Conservation (phyloP, 64 coral and sea anemone genomes). For the Montipora capricornis region DNA sequence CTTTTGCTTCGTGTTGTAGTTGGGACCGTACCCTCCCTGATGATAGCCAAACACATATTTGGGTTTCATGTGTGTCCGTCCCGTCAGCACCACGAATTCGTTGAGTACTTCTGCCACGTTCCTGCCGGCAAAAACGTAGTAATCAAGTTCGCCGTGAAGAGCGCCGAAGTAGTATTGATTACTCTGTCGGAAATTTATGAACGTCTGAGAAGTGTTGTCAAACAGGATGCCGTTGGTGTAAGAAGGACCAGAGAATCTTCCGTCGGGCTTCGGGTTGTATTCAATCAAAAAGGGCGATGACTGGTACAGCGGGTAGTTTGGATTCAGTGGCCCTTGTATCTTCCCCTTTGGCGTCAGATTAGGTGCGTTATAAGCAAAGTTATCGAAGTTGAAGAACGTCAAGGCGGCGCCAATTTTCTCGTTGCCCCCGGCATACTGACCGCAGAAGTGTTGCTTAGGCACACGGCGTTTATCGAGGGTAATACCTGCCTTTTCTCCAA, state of each 20-base stretch:
- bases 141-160: slow-evolving; percentile 82
- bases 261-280: slow-evolving; percentile 76
- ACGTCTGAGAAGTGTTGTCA: slow-evolving; percentile 88
- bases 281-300: slow-evolving; percentile 91
- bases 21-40: slow-evolving; percentile 80
- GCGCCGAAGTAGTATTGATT: slow-evolving; percentile 83
- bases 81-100: slow-evolving; percentile 72
- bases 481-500: slow-evolving; percentile 79
- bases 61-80: slow-evolving; percentile 60
- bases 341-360: slow-evolving; percentile 83
- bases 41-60: slow-evolving; percentile 84
- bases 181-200: slow-evolving; percentile 73
- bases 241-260: slow-evolving; percentile 46
- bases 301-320: slow-evolving; percentile 79
- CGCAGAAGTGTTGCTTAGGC: slow-evolving; percentile 89
- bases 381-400: slow-evolving; percentile 91
- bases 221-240: slow-evolving; percentile 85
- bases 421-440: slow-evolving; percentile 52
- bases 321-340: slow-evolving; percentile 70
- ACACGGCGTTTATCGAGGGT: slow-evolving; percentile 74
- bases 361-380: slow-evolving; percentile 84
- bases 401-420: slow-evolving; percentile 82
- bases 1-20: slow-evolving; percentile 84
- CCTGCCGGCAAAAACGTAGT: slow-evolving; percentile 77
- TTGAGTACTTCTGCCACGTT: slow-evolving; percentile 74